Evolutionary conservation across 2,888 invertebrate species (phyloP), one percentile per base, ranked within the genome.

Genomic region (Beris morrisii): DNA sequence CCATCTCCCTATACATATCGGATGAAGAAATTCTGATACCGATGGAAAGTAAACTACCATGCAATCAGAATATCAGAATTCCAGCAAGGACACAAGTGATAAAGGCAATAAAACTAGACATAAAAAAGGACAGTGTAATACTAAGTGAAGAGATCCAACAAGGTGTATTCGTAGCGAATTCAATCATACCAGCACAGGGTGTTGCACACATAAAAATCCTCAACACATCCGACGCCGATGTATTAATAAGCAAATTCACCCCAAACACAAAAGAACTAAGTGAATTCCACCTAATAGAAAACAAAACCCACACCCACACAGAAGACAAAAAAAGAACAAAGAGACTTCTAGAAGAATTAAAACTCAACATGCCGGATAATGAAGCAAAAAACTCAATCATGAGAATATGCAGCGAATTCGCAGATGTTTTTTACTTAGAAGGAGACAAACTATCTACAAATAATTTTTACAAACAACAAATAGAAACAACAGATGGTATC

Each of bases 71-170:
- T 12, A 7, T 54, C 4, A 28, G 13, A 4, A 54, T 31, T 43
- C 15, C 44, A 4, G 56, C 56, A 15, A 56, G 56, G 44, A 13
- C 43, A n/a, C 13, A 56, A 43, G 4, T 28, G 2, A 5, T 56
- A 6, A 12, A 43, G 5, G 15, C 56, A 3, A 43, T 56, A 5
- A 15, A 43, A 9, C 15, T 56, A 22, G 1, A 1, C 2, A 2
- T 38, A 5, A 3, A 15, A 11, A 57, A 68, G 63, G 68, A 69
- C 13, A 66, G 63, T 38, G 44, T 65, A 7, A 30, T 67, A 7
- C n/a, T 63, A 0, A 59, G 58, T 30, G 31, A 61, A 11, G 59
- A 68, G 53, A 58, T 68, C 13, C 13, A 50, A 30, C 30, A 63
- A 12, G 59, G 58, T 15, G 55, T 61, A 15, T 66, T 64, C 32